Evolutionary conservation across 1,140 invertebrate species (phyloP).

Genomic region (Tribolium madens): DNA sequence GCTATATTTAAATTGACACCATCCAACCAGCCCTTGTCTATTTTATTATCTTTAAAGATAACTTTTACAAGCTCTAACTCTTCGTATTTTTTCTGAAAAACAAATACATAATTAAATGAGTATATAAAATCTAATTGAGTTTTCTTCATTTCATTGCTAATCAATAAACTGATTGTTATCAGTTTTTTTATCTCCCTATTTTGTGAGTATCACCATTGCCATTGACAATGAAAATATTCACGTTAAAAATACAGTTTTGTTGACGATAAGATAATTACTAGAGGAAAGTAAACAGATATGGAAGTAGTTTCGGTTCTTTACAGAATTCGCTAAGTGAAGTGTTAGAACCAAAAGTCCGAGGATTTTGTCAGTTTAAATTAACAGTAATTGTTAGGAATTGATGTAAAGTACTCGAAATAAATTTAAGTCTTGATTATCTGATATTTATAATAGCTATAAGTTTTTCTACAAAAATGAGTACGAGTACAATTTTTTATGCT

Average conservation of each 20-base stretch:
- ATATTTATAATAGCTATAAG: too few relatives aligned
- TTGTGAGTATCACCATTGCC: background rate
- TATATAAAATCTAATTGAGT: too few relatives aligned
- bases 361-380: too few relatives aligned
- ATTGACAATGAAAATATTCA: background rate
- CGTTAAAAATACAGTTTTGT: background rate
- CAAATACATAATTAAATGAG: too few relatives aligned
- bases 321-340: too few relatives aligned
- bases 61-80: background rate
- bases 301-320: too few relatives aligned
- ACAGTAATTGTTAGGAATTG: too few relatives aligned
- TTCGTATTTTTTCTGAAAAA: background rate
- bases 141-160: background rate
- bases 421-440: too few relatives aligned
- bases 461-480: too few relatives aligned
- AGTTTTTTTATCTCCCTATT: background rate
- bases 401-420: too few relatives aligned
- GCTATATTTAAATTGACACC: background rate
- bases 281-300: background rate
- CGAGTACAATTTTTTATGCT: too few relatives aligned
- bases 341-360: too few relatives aligned
- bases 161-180: background rate
- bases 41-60: background rate
- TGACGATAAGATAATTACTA: background rate
- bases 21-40: constrained; percentile 21